Base-by-base conservation (phyloP, 2,113 vertebrate species). In the Thunnus thynnus region DNA sequence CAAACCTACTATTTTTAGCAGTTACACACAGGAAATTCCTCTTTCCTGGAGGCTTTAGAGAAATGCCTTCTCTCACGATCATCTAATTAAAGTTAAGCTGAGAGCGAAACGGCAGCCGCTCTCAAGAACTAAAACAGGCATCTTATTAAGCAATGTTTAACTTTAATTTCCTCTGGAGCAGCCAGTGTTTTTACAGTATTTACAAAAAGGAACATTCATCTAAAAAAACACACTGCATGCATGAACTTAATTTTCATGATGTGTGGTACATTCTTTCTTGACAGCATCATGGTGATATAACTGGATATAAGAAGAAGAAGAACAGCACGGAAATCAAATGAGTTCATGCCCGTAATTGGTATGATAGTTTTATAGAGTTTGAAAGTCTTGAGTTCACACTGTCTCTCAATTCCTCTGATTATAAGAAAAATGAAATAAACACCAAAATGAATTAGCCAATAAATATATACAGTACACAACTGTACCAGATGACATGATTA, bases 141-240 rank as follows among this genome's bases (percentile, higher is more conserved):
- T 46, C 64, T 63, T 56, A 65, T 80, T 69, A 78, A 60, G 17
- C 30, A 14, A 79, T 72, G 86, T 86, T 90, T 72, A 51, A 58
- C 76, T 89, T 91, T 89, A 86, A 91, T 92, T 91, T 92, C 88
- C 81, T 85, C 60, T 76, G 75, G 72, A 88, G 55, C 64, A 65
- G 22, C 67, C 46, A 2, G 13, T 87, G 79, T 87, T 91, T 88
- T 84, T 72, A 87, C 67, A 76, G 80, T 63, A 78, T 85, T 89
- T 78, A 74, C 72, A 41, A 76, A 52, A 55, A 61, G n/a, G 36
- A 84, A 67, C 75, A 77, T 73, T 80, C 20, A 57, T 48, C 58
- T 2, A 13, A 52, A 68, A 30, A 63, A 80, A 41, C 36, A 51
- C 13, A 5, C 64, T 66, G 47, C 22, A 44, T 22, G n/a, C 2